These are phyloP conservation scores for Phylloscopus collybita DNA, from an alignment of 2,797 vertebrate species.

Conservation along the genomic window DNA sequence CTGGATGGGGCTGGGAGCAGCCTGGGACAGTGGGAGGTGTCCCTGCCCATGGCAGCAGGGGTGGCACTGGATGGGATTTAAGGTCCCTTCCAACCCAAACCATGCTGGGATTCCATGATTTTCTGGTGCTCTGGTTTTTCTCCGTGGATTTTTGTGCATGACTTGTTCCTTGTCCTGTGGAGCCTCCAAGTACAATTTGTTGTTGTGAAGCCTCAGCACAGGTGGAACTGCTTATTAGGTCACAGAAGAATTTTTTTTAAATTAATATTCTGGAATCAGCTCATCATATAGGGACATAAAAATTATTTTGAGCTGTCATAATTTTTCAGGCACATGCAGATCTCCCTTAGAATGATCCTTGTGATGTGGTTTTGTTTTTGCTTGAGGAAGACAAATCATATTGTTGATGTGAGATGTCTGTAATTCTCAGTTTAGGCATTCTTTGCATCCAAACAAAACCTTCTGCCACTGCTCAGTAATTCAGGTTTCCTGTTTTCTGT, in stretches of 20 bases:
- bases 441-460: not conserved
- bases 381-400: not conserved
- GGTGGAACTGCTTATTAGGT: not conserved
- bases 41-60: not conserved
- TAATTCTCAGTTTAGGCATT: not conserved
- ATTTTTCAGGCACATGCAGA: not conserved
- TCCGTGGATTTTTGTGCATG: not conserved
- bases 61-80: rapidly evolving
- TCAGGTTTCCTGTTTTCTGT: not conserved
- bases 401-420: not conserved
- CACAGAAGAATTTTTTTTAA: not conserved
- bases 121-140: not conserved
- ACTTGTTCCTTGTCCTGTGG: not conserved
- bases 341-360: not conserved
- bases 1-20: rapidly evolving
- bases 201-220: not conserved
- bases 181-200: not conserved
- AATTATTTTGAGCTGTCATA: not conserved
- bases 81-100: not conserved
- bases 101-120: not conserved
- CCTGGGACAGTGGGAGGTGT: not conserved
- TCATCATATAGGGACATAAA: not conserved
- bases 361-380: not conserved
- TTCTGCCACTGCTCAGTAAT: not conserved
- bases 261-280: not conserved